Conservation (phyloP, 2,113 vertebrate species). For the Pelecanoides urinatrix region DNA sequence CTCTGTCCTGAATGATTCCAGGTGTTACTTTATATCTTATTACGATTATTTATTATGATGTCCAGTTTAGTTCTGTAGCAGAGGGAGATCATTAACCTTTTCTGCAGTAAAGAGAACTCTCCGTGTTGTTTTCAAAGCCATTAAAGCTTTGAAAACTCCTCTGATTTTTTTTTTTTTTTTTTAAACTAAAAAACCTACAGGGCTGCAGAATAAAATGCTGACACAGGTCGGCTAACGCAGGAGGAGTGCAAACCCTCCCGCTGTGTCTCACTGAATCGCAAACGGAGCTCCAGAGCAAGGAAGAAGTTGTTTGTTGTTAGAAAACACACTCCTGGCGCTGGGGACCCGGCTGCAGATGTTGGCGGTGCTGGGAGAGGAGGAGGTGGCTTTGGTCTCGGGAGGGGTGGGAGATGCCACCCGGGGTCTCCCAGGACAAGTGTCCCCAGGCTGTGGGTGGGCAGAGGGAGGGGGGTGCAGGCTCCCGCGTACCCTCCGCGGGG, state of each 20-base stretch:
- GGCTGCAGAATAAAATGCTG: slow-evolving; percentile 30
- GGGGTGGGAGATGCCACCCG: not conserved
- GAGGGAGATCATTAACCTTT: slow-evolving; percentile 46
- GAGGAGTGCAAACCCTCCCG: not conserved
- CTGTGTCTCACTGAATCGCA: not conserved
- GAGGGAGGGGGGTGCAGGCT: not conserved
- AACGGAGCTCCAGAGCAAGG: not conserved
- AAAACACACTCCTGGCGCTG: not conserved
- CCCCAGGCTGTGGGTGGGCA: not conserved
- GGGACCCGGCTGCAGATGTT: not conserved
- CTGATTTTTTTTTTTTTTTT: not conserved
- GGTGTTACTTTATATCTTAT: slow-evolving; percentile 33
- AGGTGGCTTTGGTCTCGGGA: not conserved
- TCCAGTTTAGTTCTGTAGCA: slow-evolving; percentile 3
- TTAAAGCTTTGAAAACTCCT: slow-evolving; percentile 43
- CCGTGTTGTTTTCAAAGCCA: slow-evolving; percentile 28
- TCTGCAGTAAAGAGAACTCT: slow-evolving; percentile 8
- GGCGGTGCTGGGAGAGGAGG: not conserved
- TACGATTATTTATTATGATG: slow-evolving; percentile 46
- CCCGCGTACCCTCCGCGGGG: not conserved
- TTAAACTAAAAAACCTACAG: not conserved
- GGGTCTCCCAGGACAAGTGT: fast-evolving
- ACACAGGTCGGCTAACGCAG: not conserved
- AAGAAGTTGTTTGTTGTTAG: not conserved
- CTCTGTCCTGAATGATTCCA: not conserved